Conservation (phyloP, 2,113 vertebrate species). For the Erythrolamprus reginae region DNA sequence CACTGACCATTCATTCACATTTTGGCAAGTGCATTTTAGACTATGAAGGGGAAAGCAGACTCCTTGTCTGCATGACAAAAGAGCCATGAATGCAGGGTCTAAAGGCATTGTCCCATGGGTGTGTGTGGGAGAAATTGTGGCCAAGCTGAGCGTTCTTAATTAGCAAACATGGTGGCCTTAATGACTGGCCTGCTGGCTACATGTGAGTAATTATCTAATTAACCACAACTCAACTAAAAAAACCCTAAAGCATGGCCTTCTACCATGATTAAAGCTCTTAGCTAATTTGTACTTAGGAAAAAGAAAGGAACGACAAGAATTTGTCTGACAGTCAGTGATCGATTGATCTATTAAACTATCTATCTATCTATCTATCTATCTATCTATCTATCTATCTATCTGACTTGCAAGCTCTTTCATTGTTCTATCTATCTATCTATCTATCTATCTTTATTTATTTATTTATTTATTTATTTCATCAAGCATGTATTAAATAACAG, state of each 20-base stretch:
- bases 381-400: no score
- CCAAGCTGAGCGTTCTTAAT: not conserved
- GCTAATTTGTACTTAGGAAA: not conserved
- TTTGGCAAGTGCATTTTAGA: not conserved
- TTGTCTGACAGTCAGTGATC: rapidly evolving
- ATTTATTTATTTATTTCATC: no score
- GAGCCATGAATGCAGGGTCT: rapidly evolving
- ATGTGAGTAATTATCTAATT: constrained; percentile 36
- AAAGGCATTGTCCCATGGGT: rapidly evolving
- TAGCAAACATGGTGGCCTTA: not conserved
- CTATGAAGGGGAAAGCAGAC: not conserved
- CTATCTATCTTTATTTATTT: no score
- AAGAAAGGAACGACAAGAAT: no score
- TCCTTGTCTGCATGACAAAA: rapidly evolving
- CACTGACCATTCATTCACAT: not conserved
- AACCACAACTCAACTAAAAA: constrained; percentile 1
- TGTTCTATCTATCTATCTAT: no score
- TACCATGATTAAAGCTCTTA: not conserved
- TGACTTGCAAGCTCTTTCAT: no score
- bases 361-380: no score
- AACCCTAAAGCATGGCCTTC: not conserved
- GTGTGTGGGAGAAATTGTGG: rapidly evolving
- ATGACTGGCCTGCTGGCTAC: constrained; percentile 11
- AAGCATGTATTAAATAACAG: no score
- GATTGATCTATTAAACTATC: no score